Conservation (phyloP, 1,140 invertebrate genomes). For the Pissodes strobi region DNA sequence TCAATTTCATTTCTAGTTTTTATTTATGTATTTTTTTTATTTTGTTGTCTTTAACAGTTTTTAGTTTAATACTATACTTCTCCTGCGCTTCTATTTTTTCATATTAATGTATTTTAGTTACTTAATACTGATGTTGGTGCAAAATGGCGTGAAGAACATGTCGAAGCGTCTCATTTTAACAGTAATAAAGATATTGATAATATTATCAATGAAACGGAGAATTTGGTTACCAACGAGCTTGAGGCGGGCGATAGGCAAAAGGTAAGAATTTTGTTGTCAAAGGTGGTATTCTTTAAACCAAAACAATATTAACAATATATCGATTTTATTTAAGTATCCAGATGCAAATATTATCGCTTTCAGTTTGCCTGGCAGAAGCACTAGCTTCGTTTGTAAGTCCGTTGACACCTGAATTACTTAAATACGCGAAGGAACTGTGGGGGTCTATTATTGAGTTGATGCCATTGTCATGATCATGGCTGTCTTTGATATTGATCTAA, state of each 20-base stretch:
- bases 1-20: background rate
- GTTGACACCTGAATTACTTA: too few species aligned
- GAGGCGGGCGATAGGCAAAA: constrained; percentile 81
- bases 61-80: too few species aligned
- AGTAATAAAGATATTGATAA: constrained; percentile 87
- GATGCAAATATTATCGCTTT: too few species aligned
- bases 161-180: constrained; percentile 83
- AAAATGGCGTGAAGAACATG: constrained; percentile 78
- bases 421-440: too few species aligned
- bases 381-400: too few species aligned
- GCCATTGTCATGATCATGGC: too few species aligned
- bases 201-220: constrained; percentile 83
- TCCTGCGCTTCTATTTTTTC: too few species aligned
- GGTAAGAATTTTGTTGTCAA: constrained; percentile 1
- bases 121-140: constrained; percentile 63
- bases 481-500: too few species aligned
- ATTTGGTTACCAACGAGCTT: constrained; percentile 77
- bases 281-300: background rate
- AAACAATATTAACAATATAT: too few species aligned
- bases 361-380: too few species aligned
- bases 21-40: background rate
- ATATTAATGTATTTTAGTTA: constrained; percentile 57
- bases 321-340: too few species aligned
- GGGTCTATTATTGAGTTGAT: too few species aligned
- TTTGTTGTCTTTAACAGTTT: background rate